phyloP scores from a whole-genome alignment of 2,888 invertebrate species.

The Phengaris arion region DNA sequence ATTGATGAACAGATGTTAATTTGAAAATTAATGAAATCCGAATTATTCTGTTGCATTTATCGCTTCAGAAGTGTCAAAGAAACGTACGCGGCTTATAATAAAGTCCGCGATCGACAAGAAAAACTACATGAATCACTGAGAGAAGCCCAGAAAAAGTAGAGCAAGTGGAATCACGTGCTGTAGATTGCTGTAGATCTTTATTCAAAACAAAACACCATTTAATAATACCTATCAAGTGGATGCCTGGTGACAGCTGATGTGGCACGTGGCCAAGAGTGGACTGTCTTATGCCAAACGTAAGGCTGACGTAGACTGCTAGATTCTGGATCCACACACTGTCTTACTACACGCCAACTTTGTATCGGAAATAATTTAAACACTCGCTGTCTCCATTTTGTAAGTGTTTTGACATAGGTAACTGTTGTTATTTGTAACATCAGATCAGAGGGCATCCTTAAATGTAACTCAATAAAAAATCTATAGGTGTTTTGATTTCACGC shows the following conservation, averaged over 20 bases:
- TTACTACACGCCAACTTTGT: not conserved
- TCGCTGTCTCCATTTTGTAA: not conserved
- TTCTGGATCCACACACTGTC: slow-evolving; percentile 15
- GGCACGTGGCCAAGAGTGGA: slow-evolving; percentile 60
- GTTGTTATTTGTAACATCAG: too few species aligned
- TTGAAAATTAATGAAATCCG: too few species aligned
- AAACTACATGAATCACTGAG: slow-evolving; percentile 14
- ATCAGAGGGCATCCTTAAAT: too few species aligned
- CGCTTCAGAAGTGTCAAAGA: not conserved
- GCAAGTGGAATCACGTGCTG: slow-evolving; percentile 51
- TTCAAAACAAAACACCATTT: slow-evolving; percentile 71
- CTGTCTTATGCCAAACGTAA: slow-evolving; percentile 53
- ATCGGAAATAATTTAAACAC: not conserved
- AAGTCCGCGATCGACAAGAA: not conserved
- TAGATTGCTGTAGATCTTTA: slow-evolving; percentile 54
- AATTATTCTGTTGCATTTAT: not conserved
- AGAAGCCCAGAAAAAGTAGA: slow-evolving; percentile 22
- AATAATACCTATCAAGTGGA: slow-evolving; percentile 57
- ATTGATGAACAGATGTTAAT: too few species aligned
- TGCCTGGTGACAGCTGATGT: slow-evolving; percentile 66
- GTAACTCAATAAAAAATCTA: too few species aligned
- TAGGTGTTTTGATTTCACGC: too few species aligned
- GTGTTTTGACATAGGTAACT: not conserved
- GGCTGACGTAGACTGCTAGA: slow-evolving; percentile 45
- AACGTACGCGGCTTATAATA: not conserved